phyloP scores from a whole-genome alignment of 2,113 vertebrate genomes.

The Pelodiscus sinensis region DNA sequence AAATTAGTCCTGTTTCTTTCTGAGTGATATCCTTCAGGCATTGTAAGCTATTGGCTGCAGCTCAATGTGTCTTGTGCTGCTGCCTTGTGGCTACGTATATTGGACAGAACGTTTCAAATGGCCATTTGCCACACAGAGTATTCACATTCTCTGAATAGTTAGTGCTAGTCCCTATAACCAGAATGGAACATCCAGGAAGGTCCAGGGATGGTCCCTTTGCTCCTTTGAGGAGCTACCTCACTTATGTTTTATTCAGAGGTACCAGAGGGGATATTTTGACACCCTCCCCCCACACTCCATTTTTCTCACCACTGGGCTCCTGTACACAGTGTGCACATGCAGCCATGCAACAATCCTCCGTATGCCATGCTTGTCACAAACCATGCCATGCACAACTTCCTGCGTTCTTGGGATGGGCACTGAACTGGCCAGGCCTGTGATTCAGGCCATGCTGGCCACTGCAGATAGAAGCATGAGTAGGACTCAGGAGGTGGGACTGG shows the following conservation, averaged over 20 bases:
- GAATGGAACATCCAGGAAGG: not conserved
- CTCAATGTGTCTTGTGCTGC: not conserved
- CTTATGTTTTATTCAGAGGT: not conserved
- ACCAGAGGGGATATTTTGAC: not conserved
- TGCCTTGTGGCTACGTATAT: not conserved
- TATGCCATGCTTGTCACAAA: not conserved
- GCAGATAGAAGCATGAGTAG: not conserved
- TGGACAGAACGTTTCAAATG: not conserved
- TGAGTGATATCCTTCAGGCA: not conserved
- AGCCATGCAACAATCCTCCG: not conserved
- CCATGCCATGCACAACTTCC: not conserved
- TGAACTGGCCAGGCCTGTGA: not conserved
- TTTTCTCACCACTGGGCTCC: not conserved
- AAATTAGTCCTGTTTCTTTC: not conserved
- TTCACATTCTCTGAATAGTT: not conserved
- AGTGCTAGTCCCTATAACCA: not conserved
- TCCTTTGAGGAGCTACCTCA: not conserved
- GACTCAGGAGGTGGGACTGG: not conserved
- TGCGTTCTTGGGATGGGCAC: not conserved
- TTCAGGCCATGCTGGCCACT: too few species aligned
- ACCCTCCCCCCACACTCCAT: not conserved
- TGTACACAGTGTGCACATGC: not conserved
- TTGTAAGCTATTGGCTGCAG: not conserved
- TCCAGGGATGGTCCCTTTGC: not conserved
- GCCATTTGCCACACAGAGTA: not conserved